Percentiles rank a stretch among this genome's conserved stretches.
Evolutionary conservation across 1,140 invertebrate species (phyloP).

Genomic region (Hycleus phaleratus): DNA sequence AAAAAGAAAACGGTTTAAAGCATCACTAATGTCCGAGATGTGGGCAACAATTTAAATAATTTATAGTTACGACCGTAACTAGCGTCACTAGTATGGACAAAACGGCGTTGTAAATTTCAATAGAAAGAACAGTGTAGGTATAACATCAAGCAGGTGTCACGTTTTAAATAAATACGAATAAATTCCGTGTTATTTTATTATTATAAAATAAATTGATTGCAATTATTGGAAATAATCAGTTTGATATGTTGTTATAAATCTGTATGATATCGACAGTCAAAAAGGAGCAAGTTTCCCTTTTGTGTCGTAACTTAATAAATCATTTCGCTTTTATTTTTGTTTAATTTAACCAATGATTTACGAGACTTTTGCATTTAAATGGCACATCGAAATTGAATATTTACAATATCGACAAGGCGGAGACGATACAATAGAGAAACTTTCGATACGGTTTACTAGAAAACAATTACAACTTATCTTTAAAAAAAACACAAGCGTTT

Average conservation of each 20-base stretch:
- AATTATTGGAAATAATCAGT: constrained; percentile 21
- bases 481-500: too few species aligned
- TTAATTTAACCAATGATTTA: constrained; percentile 15
- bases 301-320: constrained; percentile 20
- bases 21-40: constrained; percentile 8
- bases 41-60: constrained; percentile 16
- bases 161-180: constrained; percentile 20
- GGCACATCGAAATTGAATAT: constrained; percentile 17
- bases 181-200: constrained; percentile 12
- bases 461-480: too few species aligned
- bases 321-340: constrained; percentile 4
- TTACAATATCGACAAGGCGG: constrained; percentile 14
- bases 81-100: constrained; percentile 2
- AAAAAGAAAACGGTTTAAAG: constrained; percentile 4
- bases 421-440: too few species aligned
- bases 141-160: constrained; percentile 22
- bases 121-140: constrained; percentile 14
- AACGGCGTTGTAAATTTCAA: constrained; percentile 16
- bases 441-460: too few species aligned
- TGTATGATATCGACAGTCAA: not conserved
- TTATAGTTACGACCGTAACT: constrained; percentile 18
- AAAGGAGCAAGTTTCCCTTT: constrained; percentile 17
- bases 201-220: constrained; percentile 23
- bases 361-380: constrained; percentile 4
- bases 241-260: constrained; percentile 12